Base-by-base conservation (phyloP, 92 coral and sea anemone genomes). In the Parazoanthus atlanticus region DNA sequence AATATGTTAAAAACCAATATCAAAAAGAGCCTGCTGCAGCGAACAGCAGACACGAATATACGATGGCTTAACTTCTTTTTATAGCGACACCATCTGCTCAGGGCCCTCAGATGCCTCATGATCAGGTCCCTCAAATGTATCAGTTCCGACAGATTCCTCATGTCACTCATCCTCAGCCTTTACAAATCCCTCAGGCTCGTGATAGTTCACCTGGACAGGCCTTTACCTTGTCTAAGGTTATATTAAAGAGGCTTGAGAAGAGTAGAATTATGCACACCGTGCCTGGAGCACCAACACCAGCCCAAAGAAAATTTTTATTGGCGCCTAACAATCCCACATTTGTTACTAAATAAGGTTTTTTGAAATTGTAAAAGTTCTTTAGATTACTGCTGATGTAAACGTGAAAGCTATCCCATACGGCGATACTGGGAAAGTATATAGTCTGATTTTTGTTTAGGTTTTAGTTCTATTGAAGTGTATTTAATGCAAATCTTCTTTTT, bases 261-360 rank as follows among this genome's bases (percentile, higher is more conserved):
- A 3, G 86, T 86, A 6, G 92, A 86, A 19, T 85, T 90, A 47
- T 86, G 90, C 21, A 78, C 52, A 17, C n/a, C n/a, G 89, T 69
- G 16, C 85, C 88, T 7, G 86, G 89, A 25, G 86, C 86, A 46
- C 88, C 90, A 15, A 88, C 88, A 5, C 80, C 86, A 33, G 83
- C 92, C 92, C 92, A 86, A 79, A 90, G 90, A 56, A 90, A 90
- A 23, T 86, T 36, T 36, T 86, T 90, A 76, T 90, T 90, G 32
- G 77, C 75, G 6, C 9, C 92, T 7, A 90, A 77, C 64, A 90
- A 79, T 16, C 88, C 92, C 90, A 79, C 86, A 65, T 80, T 86
- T 54, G 88, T 81, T 11, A 88, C 89, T 38, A 88, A 90, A 38
- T 75, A 86, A 5, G 82, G 31, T n/a, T 86, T 86, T 25, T 75